Conservation (phyloP, 2,113 vertebrate genomes). For the Lepus timidus region DNA sequence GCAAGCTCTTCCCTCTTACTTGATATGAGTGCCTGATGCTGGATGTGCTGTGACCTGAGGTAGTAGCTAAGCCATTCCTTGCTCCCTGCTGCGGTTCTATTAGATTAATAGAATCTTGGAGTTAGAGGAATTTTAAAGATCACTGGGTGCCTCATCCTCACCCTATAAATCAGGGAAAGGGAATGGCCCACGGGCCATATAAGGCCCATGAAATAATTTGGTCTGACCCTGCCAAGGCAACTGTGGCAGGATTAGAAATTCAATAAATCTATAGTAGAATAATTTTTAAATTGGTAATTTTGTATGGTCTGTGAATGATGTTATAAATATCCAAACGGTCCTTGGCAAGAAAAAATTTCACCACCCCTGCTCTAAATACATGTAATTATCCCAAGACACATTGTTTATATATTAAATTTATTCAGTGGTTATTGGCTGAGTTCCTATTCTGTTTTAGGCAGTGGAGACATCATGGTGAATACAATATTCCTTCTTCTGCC, state of each 20-base stretch:
- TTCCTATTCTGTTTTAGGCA: not conserved
- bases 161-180: not conserved
- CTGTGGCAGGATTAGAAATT: no score
- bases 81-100: not conserved
- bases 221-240: no score
- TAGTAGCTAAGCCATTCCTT: not conserved
- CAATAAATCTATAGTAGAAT: no score
- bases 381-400: not conserved
- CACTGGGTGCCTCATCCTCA: not conserved
- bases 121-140: not conserved
- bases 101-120: not conserved
- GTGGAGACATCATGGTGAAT: not conserved
- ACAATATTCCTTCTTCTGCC: not conserved
- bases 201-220: no score
- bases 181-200: no score
- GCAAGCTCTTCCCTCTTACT: not conserved
- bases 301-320: no score
- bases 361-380: not conserved
- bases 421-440: not conserved
- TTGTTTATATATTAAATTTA: conserved; percentile 1
- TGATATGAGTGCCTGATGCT: not conserved
- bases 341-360: no score
- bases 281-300: no score
- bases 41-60: not conserved
- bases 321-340: no score